Conservation (phyloP, 30 jellyfish, hydroid and myxozoan species). For the Hydra vulgaris region DNA sequence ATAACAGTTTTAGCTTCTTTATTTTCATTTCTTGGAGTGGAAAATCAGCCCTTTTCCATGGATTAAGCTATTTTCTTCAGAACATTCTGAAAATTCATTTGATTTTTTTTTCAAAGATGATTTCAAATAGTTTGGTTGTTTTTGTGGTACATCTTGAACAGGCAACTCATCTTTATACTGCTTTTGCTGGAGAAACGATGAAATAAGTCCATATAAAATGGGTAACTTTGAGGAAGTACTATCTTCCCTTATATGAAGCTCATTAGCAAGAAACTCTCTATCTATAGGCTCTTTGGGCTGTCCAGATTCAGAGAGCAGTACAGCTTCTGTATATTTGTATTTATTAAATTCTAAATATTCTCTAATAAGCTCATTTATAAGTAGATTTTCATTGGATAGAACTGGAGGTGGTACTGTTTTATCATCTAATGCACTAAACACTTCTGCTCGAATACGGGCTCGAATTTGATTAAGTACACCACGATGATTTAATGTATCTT, state of each 20-base stretch:
- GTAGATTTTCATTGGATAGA: slow-evolving; percentile 71
- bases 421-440: slow-evolving; percentile 83
- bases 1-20: too few relatives aligned
- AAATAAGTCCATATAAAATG: slow-evolving; percentile 52
- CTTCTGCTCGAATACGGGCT: slow-evolving; percentile 97
- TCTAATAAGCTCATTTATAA: slow-evolving; percentile 74
- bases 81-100: neutral
- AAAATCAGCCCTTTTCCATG: neutral
- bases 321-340: slow-evolving; percentile 72
- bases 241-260: slow-evolving; percentile 47
- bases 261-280: slow-evolving; percentile 47
- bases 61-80: neutral
- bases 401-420: slow-evolving; percentile 70
- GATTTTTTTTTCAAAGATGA: neutral
- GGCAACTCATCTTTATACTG: neutral
- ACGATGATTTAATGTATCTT: slow-evolving; percentile 81
- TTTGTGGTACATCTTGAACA: neutral
- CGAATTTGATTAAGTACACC: slow-evolving; percentile 81
- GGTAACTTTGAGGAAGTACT: slow-evolving; percentile 34
- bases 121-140: neutral
- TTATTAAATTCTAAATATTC: slow-evolving; percentile 81
- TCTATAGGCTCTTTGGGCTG: slow-evolving; percentile 77
- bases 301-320: slow-evolving; percentile 64
- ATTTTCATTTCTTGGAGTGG: neutral
- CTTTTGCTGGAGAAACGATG: slow-evolving; percentile 36